Percentiles rank a stretch among this genome's conserved stretches.
phyloP scores from a whole-genome alignment of 2,888 invertebrate species.

The Agrotis clavis region DNA sequence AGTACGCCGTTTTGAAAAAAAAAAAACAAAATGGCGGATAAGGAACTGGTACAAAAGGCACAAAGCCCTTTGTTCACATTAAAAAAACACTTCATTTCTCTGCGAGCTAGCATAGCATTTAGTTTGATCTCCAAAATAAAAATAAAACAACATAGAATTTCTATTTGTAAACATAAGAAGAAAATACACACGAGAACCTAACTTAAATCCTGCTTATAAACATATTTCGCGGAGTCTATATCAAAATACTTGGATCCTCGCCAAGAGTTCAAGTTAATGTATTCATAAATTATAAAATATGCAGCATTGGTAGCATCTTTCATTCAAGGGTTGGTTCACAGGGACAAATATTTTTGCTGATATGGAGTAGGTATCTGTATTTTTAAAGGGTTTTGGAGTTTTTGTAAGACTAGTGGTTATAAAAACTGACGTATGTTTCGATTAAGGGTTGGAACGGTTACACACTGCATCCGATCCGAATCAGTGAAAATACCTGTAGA shows the following conservation, averaged over 20 bases:
- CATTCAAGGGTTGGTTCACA: not conserved
- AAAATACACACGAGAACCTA: not conserved
- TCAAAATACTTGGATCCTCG: slow-evolving; percentile 38
- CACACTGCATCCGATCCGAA: no score
- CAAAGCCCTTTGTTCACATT: no score
- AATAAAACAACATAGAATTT: not conserved
- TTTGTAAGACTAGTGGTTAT: not conserved
- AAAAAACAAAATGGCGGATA: no score
- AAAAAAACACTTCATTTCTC: no score
- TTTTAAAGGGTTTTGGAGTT: not conserved
- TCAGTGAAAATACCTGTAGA: no score
- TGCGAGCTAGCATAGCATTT: no score
- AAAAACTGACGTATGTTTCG: not conserved
- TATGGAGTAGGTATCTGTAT: not conserved
- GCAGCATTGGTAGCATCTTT: slow-evolving; percentile 1
- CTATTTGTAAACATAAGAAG: slow-evolving; percentile 32
- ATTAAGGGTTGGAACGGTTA: no score
- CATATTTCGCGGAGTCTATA: slow-evolving; percentile 17
- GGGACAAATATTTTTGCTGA: slow-evolving; percentile 27
- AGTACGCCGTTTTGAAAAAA: no score
- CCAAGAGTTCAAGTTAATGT: slow-evolving; percentile 18
- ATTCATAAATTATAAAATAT: slow-evolving; percentile 28
- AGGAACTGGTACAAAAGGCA: no score
- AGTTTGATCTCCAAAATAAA: no score
- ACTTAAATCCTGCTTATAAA: not conserved